These are phyloP conservation scores for Gymnosoma rotundatum DNA, from an alignment of 2,888 invertebrate species.

Conservation along the genomic window DNA sequence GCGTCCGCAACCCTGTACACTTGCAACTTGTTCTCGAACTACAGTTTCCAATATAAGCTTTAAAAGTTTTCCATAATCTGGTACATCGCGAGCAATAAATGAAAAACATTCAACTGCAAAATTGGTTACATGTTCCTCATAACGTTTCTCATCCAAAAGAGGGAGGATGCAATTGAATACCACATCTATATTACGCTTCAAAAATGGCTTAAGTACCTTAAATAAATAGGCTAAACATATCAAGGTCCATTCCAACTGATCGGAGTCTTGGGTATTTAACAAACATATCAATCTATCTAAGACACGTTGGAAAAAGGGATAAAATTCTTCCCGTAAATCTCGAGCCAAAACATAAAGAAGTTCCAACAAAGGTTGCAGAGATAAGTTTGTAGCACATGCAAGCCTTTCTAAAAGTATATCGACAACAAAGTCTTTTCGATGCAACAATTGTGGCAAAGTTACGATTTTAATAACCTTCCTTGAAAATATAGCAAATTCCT, in stretches of 20 bases:
- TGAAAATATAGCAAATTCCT: constrained; percentile 90
- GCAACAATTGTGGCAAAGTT: constrained; percentile 92
- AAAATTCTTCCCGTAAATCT: constrained; percentile 95
- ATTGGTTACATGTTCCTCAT: constrained; percentile 91
- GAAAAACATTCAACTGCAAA: constrained; percentile 99
- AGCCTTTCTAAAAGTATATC: constrained; percentile 89
- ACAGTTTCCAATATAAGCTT: constrained; percentile 87
- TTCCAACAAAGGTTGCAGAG: constrained; percentile 91
- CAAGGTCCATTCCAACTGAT: constrained; percentile 93
- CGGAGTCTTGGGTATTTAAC: constrained; percentile 89
- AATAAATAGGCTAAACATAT: constrained; percentile 94
- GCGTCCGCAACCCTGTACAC: constrained; percentile 90
- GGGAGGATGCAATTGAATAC: constrained; percentile 89
- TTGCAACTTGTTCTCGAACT: constrained; percentile 87
- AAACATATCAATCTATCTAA: constrained; percentile 88
- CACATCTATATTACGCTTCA: constrained; percentile 89
- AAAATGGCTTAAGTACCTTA: constrained; percentile 92
- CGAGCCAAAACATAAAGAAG: constrained; percentile 92
- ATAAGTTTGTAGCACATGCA: constrained; percentile 87
- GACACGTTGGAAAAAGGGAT: constrained; percentile 90
- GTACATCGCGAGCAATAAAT: constrained; percentile 94
- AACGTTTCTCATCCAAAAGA: constrained; percentile 88
- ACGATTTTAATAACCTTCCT: constrained; percentile 89
- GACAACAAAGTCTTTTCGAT: constrained; percentile 90
- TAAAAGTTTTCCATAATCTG: constrained; percentile 89